phyloP scores from a whole-genome alignment of 1,140 invertebrate genomes.

The Acromyrmex echinatior region DNA sequence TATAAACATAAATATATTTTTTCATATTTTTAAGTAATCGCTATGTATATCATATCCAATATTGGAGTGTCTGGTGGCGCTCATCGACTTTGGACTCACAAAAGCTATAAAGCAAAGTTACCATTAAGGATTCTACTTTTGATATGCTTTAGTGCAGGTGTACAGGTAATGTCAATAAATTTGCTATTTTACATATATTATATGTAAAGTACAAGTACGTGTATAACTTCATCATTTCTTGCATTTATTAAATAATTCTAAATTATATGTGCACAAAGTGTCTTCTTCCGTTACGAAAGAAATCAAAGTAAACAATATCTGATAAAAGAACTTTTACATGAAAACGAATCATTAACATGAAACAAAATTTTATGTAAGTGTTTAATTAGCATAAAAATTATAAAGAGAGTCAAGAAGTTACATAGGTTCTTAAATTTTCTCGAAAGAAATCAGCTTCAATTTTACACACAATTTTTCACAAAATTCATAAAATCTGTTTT shows the following conservation, averaged over 20 bases:
- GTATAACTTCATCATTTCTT: too few relatives aligned
- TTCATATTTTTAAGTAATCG: neutral
- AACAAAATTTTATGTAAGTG: too few relatives aligned
- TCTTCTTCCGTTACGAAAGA: too few relatives aligned
- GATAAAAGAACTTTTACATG: too few relatives aligned
- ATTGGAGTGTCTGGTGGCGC: conserved; percentile 89
- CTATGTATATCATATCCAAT: conserved; percentile 28
- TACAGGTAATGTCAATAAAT: conserved; percentile 38
- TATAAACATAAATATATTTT: neutral
- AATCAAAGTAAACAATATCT: too few relatives aligned
- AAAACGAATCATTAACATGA: too few relatives aligned
- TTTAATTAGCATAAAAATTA: too few relatives aligned
- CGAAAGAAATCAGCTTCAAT: neutral
- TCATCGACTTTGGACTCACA: conserved; percentile 90
- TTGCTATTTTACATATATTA: neutral
- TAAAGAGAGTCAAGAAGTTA: too few relatives aligned
- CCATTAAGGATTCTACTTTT: conserved; percentile 80
- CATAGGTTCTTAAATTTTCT: neutral
- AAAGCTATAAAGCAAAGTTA: conserved; percentile 89
- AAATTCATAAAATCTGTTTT: neutral
- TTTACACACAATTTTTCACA: neutral
- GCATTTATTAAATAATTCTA: too few relatives aligned
- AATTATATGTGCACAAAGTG: too few relatives aligned
- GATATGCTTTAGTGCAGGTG: conserved; percentile 69
- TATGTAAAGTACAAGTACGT: neutral